A percentile compares a stretch with the other conserved stretches of the same genome.
Evolutionary conservation across 2,797 vertebrate species (phyloP).

Genomic region (Borostomias antarcticus): DNA sequence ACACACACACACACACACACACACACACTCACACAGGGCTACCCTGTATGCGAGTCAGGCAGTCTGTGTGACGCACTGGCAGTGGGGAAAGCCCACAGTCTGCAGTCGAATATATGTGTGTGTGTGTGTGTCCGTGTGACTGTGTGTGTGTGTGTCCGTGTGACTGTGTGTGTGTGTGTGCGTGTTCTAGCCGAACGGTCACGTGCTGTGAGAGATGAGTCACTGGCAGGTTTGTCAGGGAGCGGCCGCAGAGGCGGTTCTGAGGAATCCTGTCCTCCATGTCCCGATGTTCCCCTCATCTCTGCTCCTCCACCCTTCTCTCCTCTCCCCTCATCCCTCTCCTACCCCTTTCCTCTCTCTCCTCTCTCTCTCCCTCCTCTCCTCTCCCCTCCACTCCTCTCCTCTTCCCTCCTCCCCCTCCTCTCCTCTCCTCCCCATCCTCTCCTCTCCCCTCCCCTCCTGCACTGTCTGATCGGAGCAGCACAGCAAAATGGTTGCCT

Average conservation of each 20-base stretch:
- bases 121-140: conserved; percentile 16
- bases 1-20: conserved; percentile 24
- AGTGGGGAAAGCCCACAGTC: conserved; percentile 61
- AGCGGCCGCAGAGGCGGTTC: conserved; percentile 62
- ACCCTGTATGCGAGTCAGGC: conserved; percentile 55
- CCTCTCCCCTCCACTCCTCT: not conserved
- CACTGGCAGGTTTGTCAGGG: conserved; percentile 62
- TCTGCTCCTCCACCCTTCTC: too few species aligned
- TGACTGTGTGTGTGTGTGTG: conserved; percentile 34
- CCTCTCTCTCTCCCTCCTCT: too few species aligned
- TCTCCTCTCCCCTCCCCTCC: not conserved
- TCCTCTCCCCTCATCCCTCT: not conserved
- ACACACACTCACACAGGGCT: conserved; percentile 48
- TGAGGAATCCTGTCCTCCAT: conserved; percentile 65
- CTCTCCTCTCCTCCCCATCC: not conserved
- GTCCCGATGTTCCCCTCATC: too few species aligned
- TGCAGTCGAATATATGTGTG: conserved; percentile 6
- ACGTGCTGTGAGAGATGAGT: conserved; percentile 69
- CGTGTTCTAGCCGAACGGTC: conserved; percentile 46
- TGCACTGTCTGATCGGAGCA: not conserved
- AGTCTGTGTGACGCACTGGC: conserved; percentile 44
- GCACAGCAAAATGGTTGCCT: conserved; percentile 43
- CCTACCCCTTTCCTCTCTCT: too few species aligned
- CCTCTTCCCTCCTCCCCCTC: not conserved
- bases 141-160: conserved; percentile 21